A percentile compares a stretch with the other conserved stretches of the same genome.
phyloP scores from a whole-genome alignment of 1,140 invertebrate species.

The Dufourea novaeangliae region DNA sequence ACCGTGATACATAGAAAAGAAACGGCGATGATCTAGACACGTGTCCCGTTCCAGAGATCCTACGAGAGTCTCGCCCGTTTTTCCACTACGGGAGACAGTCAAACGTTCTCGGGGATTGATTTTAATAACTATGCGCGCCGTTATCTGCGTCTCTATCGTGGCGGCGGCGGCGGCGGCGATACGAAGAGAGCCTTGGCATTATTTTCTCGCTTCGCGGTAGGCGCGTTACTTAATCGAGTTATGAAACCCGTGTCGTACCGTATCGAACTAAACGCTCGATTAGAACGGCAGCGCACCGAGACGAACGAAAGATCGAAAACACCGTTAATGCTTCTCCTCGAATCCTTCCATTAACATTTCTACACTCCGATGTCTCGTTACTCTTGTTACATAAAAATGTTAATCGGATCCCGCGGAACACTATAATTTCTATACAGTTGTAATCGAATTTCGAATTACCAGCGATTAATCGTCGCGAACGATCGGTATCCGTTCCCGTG shows the following conservation, averaged over 20 bases:
- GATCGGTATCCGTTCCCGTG: too few species aligned
- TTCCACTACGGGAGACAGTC: neutral
- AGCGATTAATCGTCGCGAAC: too few species aligned
- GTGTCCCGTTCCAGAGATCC: too few species aligned
- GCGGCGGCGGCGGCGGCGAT: slow-evolving; percentile 21
- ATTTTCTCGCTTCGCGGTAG: slow-evolving; percentile 68
- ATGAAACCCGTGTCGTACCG: slow-evolving; percentile 61
- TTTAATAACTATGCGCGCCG: slow-evolving; percentile 49
- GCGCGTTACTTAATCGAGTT: slow-evolving; percentile 71
- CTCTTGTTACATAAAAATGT: too few species aligned
- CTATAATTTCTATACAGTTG: too few species aligned
- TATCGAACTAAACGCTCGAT: slow-evolving; percentile 48
- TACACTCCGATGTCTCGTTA: neutral
- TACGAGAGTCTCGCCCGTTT: too few species aligned
- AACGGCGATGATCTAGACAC: too few species aligned
- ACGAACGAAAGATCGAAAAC: slow-evolving; percentile 12
- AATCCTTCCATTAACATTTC: slow-evolving; percentile 2
- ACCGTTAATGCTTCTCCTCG: neutral
- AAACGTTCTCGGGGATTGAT: slow-evolving; percentile 10
- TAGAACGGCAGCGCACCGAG: slow-evolving; percentile 17
- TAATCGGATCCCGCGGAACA: too few species aligned
- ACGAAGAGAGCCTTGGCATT: slow-evolving; percentile 71
- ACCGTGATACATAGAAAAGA: too few species aligned
- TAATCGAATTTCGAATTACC: too few species aligned
- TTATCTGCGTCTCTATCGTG: slow-evolving; percentile 44